phyloP scores from a whole-genome alignment of 2,113 vertebrate species.

The Callaeas wilsoni region DNA sequence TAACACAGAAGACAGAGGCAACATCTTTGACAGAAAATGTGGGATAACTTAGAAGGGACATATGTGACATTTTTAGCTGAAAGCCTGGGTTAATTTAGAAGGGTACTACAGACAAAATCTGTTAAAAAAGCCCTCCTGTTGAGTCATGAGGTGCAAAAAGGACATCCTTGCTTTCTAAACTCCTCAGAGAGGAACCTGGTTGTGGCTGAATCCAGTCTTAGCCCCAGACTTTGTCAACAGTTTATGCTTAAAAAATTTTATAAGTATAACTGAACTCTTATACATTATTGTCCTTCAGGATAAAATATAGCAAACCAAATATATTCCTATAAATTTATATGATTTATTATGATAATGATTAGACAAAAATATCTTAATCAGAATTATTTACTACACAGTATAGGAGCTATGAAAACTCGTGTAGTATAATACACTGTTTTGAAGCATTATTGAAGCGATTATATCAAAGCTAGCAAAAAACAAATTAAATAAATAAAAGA shows the following conservation, averaged over 20 bases:
- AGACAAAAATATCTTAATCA: neutral
- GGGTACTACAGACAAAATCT: neutral
- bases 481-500: neutral
- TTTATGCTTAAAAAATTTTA: neutral
- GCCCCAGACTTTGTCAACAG: neutral
- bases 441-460: neutral
- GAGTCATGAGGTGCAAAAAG: neutral
- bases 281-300: neutral
- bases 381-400: neutral
- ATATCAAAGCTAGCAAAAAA: neutral
- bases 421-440: neutral
- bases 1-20: too few relatives aligned
- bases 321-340: neutral
- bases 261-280: neutral
- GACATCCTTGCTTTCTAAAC: neutral
- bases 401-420: neutral
- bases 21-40: neutral
- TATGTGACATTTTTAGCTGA: neutral
- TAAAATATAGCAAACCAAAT: neutral
- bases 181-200: too few relatives aligned
- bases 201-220: neutral
- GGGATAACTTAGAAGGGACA: neutral
- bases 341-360: neutral
- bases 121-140: neutral
- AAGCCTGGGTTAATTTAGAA: neutral